A percentile compares a stretch with the other conserved stretches of the same genome.
Conservation (phyloP, 2,797 vertebrate genomes). For the Sitta carolinensis region DNA sequence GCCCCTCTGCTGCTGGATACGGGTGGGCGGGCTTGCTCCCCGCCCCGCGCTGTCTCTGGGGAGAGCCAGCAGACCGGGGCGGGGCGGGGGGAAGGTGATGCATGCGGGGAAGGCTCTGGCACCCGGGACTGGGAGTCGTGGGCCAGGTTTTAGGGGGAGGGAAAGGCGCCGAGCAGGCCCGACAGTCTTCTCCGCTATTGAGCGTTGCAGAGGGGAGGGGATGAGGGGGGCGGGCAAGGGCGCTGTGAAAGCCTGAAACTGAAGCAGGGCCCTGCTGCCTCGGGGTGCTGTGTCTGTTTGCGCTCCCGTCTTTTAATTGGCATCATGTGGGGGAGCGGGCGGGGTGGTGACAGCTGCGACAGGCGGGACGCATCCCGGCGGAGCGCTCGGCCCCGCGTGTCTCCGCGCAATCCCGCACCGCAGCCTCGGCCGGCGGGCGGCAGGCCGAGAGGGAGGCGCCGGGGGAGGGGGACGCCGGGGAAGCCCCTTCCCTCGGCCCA, state of each 20-base stretch:
- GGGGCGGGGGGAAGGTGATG: neutral
- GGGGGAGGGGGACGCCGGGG: neutral
- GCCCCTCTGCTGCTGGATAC: neutral
- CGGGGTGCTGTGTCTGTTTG: neutral
- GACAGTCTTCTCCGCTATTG: neutral
- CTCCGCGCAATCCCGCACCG: neutral
- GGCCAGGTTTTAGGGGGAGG: neutral
- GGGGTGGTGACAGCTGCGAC: constrained; percentile 38
- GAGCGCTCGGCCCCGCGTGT: neutral
- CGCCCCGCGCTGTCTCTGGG: neutral
- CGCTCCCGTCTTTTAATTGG: constrained; percentile 29
- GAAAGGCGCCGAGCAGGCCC: neutral
- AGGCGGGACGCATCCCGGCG: neutral
- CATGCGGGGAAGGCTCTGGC: neutral
- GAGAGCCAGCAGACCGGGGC: neutral
- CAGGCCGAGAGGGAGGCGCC: neutral
- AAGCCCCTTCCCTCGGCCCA: neutral
- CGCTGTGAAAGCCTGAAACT: neutral
- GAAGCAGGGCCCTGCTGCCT: neutral
- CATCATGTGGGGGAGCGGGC: constrained; percentile 18
- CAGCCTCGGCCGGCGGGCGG: neutral
- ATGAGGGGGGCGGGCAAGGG: neutral
- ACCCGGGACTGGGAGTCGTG: neutral
- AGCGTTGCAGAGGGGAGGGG: neutral
- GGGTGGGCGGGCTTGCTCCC: no score